Conservation (phyloP, 2,888 invertebrate genomes). For the Aphidius colemani region DNA sequence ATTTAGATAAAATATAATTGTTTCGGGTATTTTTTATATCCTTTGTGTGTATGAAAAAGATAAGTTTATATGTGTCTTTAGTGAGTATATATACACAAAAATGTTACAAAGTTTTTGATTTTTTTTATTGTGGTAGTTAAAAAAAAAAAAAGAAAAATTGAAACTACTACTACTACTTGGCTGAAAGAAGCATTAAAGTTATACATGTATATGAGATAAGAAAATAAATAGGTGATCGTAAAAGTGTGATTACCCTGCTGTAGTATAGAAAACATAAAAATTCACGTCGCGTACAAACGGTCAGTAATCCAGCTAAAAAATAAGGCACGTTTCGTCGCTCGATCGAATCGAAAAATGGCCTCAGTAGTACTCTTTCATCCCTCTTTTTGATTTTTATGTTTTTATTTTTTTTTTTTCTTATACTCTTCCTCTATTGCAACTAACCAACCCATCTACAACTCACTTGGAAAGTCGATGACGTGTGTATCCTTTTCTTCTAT, state of each 20-base stretch:
- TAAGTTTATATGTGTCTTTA: too few relatives aligned
- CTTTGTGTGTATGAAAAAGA: too few relatives aligned
- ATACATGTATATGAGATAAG: slow-evolving; percentile 21
- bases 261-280: slow-evolving; percentile 14
- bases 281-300: slow-evolving; percentile 23
- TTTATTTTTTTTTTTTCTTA: slow-evolving; percentile 15
- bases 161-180: slow-evolving; percentile 10
- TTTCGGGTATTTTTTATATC: too few relatives aligned
- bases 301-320: slow-evolving; percentile 19
- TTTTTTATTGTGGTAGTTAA: background rate
- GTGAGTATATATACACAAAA: too few relatives aligned
- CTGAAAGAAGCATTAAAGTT: slow-evolving; percentile 4
- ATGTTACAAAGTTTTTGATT: too few relatives aligned
- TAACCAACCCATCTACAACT: background rate
- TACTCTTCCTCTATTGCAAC: slow-evolving; percentile 3
- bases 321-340: slow-evolving; percentile 30
- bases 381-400: background rate
- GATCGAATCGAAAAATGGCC: slow-evolving; percentile 37
- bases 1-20: too few relatives aligned
- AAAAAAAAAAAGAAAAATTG: background rate
- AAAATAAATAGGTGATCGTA: slow-evolving; percentile 24
- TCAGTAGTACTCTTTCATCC: background rate
- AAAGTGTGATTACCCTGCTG: slow-evolving; percentile 22
- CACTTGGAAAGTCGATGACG: background rate
- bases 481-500: background rate